These are phyloP conservation scores for Drosophila koepferae DNA, from an alignment of 2,888 invertebrate species.

Conservation along the genomic window DNA sequence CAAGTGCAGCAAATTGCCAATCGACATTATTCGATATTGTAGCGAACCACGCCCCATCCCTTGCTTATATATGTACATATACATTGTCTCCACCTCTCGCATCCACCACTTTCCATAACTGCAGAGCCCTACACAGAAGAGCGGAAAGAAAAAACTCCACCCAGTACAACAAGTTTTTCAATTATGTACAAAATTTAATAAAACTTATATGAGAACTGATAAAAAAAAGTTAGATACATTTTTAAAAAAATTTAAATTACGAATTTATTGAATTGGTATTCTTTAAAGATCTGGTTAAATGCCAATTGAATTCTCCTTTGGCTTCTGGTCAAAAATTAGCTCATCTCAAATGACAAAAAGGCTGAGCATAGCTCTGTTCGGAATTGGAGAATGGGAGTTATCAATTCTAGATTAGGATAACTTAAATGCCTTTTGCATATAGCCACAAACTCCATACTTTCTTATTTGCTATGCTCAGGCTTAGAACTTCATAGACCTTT, in stretches of 20 bases:
- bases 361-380: no score
- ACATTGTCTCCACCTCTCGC: not conserved
- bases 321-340: no score
- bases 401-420: no score
- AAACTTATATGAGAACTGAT: not conserved
- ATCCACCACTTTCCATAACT: not conserved
- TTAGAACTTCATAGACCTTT: no score
- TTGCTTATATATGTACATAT: not conserved
- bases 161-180: not conserved
- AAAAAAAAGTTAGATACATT: not conserved
- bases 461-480: no score
- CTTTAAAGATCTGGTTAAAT: not conserved
- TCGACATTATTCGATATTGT: conserved; percentile 53
- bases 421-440: no score
- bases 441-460: no score
- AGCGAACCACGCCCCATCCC: not conserved
- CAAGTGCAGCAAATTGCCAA: conserved; percentile 77
- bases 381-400: no score
- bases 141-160: not conserved
- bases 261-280: not conserved
- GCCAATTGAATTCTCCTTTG: not conserved
- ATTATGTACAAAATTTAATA: not conserved
- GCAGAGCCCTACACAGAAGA: conserved; percentile 10
- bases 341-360: no score
- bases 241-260: not conserved